Percentiles rank a stretch among this genome's conserved stretches.
Evolutionary conservation across 2,113 vertebrate genomes (phyloP).

Genomic region (Calcarius ornatus): DNA sequence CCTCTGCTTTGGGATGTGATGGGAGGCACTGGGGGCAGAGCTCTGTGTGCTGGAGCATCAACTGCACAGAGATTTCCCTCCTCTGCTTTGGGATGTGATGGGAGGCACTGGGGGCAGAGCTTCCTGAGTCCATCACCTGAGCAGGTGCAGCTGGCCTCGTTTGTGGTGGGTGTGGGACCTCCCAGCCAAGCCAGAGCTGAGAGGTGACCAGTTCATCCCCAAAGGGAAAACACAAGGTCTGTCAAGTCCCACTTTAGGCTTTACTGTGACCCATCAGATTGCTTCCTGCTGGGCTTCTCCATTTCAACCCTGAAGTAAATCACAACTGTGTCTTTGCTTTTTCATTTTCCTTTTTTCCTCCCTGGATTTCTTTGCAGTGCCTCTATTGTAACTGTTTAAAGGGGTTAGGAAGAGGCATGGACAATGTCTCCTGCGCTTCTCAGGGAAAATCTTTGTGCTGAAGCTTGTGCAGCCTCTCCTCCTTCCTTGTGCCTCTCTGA

Average conservation of each 20-base stretch:
- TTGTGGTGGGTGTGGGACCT: background rate
- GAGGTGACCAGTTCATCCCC: background rate
- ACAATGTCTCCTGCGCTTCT: background rate
- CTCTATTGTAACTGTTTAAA: background rate
- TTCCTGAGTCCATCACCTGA: background rate
- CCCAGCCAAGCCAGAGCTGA: background rate
- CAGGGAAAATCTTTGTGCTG: background rate
- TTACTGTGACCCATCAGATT: background rate
- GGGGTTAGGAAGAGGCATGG: background rate
- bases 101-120: background rate
- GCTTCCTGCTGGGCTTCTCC: background rate
- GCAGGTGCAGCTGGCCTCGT: accelerated
- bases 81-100: background rate
- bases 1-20: background rate
- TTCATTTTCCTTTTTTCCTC: background rate
- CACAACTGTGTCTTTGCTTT: background rate
- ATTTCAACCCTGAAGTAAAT: background rate
- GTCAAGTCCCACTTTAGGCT: background rate
- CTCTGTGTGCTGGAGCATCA: background rate
- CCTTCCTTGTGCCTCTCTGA: background rate
- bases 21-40: background rate
- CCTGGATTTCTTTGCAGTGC: background rate
- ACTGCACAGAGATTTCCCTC: background rate
- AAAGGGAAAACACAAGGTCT: background rate
- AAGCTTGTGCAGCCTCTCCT: background rate